Base-by-base conservation (phyloP, 2,797 vertebrate genomes). In the Adelosebastes latens region DNA sequence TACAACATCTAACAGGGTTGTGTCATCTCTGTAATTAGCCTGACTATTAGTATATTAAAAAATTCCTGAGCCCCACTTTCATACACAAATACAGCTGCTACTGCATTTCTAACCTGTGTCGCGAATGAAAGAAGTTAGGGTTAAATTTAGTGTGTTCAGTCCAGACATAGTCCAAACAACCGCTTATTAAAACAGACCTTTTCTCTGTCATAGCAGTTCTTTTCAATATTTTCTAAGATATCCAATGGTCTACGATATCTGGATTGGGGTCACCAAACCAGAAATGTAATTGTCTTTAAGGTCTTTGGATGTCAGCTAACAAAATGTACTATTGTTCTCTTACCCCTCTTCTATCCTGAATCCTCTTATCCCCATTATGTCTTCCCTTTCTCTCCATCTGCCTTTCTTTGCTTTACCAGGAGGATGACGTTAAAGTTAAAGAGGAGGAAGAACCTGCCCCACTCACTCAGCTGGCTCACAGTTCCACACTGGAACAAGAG, bases 401-500 rank as follows among this genome's bases (percentile, higher is more conserved):
- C 24, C 16, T 66, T 7, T 80, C 22, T 74, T 82, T 74, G 6
- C 3, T 29, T 14, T n/a, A 46, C 5, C 75, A 94, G 92, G 89
- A 92, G 61, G 88, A 82, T 49, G 78, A 88, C 9, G 77, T 63
- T 56, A 75, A 87, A 73, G 69, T 91, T 62, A 89, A 91, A 88
- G 88, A 88, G 22, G 93, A 94, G 69, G 93, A 93, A 34, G 91
- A 94, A 77, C 68, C 82, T 29, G 85, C 79, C 67, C 74, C 89
- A 13, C 62, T 93, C 66, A 91, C 88, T 81, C 92, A 94, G 81
- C 89, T 95, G 73, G 89, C 90, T 78, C 92, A 92, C 79, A 95
- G 92, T 83, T 95, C 92, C 16, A 88, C 92, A 5, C 84, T 95
- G 77, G 96, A 96, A 68, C 90, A 93, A 71, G 95, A 96, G 95